These are phyloP conservation scores for Mythimna albipuncta DNA, from an alignment of 2,888 invertebrate genomes.

Conservation along the genomic window DNA sequence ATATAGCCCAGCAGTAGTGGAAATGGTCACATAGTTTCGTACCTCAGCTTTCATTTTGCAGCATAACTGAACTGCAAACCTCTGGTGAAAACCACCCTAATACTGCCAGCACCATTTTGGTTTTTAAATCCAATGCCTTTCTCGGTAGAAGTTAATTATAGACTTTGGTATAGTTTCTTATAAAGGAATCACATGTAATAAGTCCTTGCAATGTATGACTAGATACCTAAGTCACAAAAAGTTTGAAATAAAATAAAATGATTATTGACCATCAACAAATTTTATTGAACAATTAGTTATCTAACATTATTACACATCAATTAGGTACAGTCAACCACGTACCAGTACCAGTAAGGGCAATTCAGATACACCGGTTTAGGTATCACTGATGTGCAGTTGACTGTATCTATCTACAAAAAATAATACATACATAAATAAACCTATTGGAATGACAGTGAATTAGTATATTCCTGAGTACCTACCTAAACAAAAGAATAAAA, in stretches of 20 bases:
- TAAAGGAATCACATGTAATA: too few relatives aligned
- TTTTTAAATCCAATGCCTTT: too few relatives aligned
- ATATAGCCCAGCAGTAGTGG: too few relatives aligned
- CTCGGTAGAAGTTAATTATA: too few relatives aligned
- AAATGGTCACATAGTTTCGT: too few relatives aligned
- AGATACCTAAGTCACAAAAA: too few relatives aligned
- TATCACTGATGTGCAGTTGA: neutral
- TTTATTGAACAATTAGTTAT: slow-evolving; percentile 67
- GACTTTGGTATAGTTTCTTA: too few relatives aligned
- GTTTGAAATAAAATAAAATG: slow-evolving; percentile 24
- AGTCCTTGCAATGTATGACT: too few relatives aligned
- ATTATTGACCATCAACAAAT: slow-evolving; percentile 54
- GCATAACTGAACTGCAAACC: too few relatives aligned
- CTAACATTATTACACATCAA: slow-evolving; percentile 61
- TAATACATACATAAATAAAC: slow-evolving; percentile 24
- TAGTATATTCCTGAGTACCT: slow-evolving; percentile 5
- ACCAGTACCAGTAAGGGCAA: neutral
- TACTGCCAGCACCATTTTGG: too few relatives aligned
- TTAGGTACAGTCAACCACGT: slow-evolving; percentile 14
- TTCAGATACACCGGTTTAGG: neutral
- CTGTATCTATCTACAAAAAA: slow-evolving; percentile 21
- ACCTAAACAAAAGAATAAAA: neutral
- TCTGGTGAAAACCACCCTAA: too few relatives aligned
- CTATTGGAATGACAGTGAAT: slow-evolving; percentile 49
- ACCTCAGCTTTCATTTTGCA: too few relatives aligned